These are phyloP conservation scores for Prosapia bicincta DNA, from an alignment of 2,888 invertebrate species.

Conservation along the genomic window DNA sequence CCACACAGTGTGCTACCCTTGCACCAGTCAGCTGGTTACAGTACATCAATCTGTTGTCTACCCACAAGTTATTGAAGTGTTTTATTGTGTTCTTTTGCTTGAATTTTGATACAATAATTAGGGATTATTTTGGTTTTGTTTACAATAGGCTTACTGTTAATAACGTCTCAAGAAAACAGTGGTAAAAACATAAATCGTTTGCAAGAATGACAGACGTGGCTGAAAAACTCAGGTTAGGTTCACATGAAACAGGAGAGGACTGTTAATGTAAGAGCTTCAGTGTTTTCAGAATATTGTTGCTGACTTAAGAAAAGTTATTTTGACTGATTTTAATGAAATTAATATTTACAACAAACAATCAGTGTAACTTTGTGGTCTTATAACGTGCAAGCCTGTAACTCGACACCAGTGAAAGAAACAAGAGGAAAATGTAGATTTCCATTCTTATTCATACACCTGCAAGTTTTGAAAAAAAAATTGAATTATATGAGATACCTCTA, in stretches of 20 bases:
- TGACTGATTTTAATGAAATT: not conserved
- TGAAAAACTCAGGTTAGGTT: slow-evolving; percentile 12
- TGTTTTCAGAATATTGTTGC: not conserved
- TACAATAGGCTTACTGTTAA: no score
- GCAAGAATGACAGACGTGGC: slow-evolving; percentile 5
- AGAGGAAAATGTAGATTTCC: slow-evolving; percentile 5
- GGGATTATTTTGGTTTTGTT: no score
- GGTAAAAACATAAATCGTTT: slow-evolving; percentile 3
- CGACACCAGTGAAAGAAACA: not conserved
- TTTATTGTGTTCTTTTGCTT: no score
- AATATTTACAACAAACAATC: slow-evolving; percentile 5
- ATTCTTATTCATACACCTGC: not conserved
- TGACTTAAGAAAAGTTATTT: not conserved
- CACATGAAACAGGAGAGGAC: slow-evolving; percentile 7
- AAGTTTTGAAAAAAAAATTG: not conserved
- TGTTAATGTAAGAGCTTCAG: slow-evolving; percentile 1
- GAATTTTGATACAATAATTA: no score
- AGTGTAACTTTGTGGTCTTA: slow-evolving; percentile 1
- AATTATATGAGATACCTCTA: not conserved
- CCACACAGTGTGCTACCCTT: no score
- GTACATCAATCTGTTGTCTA: no score
- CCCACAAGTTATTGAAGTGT: no score
- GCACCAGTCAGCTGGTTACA: no score
- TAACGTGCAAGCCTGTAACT: slow-evolving; percentile 8
- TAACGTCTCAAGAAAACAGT: not conserved